Evolutionary conservation across 30 jellyfish, hydroid and myxozoan species (phyloP).

Genomic region (Sanderia malayensis): DNA sequence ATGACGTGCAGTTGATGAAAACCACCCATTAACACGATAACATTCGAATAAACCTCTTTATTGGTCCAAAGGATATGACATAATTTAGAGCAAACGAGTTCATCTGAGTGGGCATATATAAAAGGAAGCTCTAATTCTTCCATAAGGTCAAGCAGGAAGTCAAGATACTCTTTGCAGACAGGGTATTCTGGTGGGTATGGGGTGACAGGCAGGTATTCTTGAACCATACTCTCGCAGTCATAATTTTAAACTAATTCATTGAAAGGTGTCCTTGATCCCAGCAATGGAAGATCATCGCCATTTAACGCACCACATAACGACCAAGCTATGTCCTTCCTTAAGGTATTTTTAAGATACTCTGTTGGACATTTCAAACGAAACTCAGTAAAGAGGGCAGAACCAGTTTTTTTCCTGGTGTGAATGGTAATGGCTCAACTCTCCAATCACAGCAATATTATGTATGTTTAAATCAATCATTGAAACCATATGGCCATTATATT

Average conservation of each 20-base stretch:
- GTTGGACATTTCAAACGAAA: background rate
- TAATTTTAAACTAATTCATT: background rate
- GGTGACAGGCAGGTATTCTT: conserved; percentile 13
- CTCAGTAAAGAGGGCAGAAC: background rate
- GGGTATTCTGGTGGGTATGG: conserved; percentile 22
- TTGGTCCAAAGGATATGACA: too few species aligned
- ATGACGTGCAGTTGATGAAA: too few species aligned
- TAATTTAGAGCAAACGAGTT: too few species aligned
- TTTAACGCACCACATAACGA: background rate
- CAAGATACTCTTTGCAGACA: conserved; percentile 3
- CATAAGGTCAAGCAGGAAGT: too few species aligned
- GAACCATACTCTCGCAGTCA: background rate
- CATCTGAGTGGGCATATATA: too few species aligned
- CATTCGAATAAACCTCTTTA: too few species aligned
- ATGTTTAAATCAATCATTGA: too few species aligned
- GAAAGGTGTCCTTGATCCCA: conserved; percentile 9
- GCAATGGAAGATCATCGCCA: background rate
- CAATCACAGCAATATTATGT: too few species aligned
- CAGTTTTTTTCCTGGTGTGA: background rate
- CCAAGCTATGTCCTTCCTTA: background rate
- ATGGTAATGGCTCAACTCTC: background rate
- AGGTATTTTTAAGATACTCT: background rate
- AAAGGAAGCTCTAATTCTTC: too few species aligned
- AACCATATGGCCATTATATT: too few species aligned
- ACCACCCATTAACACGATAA: too few species aligned